Percentiles rank a stretch among this genome's conserved stretches.
Evolutionary conservation across 2,888 invertebrate species (phyloP).

Genomic region (Hymenopus coronatus): DNA sequence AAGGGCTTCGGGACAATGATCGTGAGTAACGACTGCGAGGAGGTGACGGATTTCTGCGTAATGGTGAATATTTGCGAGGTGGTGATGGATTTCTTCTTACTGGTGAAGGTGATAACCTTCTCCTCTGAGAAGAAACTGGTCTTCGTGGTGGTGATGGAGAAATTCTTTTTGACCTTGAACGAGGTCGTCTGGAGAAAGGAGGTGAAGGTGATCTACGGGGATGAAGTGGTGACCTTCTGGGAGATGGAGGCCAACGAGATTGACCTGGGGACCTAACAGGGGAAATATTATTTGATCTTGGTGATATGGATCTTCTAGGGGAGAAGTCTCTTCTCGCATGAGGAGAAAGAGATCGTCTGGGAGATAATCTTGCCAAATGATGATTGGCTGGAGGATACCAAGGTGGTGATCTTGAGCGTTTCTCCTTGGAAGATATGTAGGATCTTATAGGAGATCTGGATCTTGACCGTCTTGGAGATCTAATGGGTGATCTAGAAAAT

Average conservation of each 20-base stretch:
- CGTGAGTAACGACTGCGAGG: background rate
- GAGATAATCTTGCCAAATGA: background rate
- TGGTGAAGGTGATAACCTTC: slow-evolving; percentile 20
- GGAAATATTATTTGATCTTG: background rate
- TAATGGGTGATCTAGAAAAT: slow-evolving; percentile 3
- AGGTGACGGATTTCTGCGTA: slow-evolving; percentile 16
- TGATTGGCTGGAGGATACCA: background rate
- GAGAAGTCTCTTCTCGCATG: background rate
- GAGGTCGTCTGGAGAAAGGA: background rate
- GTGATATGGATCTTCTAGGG: slow-evolving; percentile 3
- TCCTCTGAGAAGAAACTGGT: background rate
- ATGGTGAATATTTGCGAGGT: slow-evolving; percentile 4
- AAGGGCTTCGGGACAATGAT: background rate
- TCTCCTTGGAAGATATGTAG: background rate
- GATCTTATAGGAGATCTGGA: background rate
- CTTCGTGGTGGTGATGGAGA: background rate
- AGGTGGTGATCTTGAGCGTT: slow-evolving; percentile 1
- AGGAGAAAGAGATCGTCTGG: slow-evolving; percentile 16
- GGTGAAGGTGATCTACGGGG: slow-evolving; percentile 4
- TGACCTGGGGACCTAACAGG: background rate
- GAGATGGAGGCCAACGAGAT: background rate
- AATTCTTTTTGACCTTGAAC: background rate
- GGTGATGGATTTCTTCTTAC: slow-evolving; percentile 21
- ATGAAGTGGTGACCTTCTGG: background rate
- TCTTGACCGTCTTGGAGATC: background rate